phyloP scores from a whole-genome alignment of 2,113 vertebrate species.

The Phrynosoma blainvillii region DNA sequence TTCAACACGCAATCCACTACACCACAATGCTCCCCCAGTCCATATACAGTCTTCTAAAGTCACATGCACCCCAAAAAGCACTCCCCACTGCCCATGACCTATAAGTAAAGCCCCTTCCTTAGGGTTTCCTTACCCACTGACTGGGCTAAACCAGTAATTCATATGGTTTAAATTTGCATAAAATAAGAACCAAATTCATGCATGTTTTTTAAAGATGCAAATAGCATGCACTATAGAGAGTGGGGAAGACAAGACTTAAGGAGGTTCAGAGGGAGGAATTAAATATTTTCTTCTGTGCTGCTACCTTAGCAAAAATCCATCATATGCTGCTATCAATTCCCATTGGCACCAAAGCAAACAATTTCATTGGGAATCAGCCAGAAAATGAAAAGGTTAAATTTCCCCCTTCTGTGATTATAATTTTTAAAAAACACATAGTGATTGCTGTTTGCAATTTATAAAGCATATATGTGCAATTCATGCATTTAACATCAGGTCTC shows the following conservation, averaged over 20 bases:
- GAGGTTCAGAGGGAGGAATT: neutral
- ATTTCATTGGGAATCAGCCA: neutral
- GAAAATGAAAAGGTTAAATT: neutral
- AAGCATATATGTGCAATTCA: neutral
- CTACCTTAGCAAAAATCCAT: neutral
- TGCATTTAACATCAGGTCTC: neutral
- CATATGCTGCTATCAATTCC: neutral
- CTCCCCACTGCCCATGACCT: too few species aligned
- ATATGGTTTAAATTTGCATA: neutral
- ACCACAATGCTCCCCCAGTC: too few species aligned
- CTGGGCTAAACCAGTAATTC: too few species aligned
- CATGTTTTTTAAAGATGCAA: neutral
- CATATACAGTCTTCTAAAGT: too few species aligned
- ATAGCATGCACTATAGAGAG: neutral
- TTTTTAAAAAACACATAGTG: neutral
- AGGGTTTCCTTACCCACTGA: too few species aligned
- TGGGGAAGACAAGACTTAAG: neutral
- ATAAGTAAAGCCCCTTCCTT: too few species aligned
- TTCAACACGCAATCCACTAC: too few species aligned
- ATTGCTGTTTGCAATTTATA: neutral
- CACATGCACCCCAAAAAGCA: too few species aligned
- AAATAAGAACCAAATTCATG: neutral
- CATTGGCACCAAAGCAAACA: neutral
- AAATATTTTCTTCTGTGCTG: neutral
- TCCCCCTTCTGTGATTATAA: neutral